Base-by-base conservation (phyloP, 2,113 vertebrate genomes). In the Austrofundulus limnaeus region DNA sequence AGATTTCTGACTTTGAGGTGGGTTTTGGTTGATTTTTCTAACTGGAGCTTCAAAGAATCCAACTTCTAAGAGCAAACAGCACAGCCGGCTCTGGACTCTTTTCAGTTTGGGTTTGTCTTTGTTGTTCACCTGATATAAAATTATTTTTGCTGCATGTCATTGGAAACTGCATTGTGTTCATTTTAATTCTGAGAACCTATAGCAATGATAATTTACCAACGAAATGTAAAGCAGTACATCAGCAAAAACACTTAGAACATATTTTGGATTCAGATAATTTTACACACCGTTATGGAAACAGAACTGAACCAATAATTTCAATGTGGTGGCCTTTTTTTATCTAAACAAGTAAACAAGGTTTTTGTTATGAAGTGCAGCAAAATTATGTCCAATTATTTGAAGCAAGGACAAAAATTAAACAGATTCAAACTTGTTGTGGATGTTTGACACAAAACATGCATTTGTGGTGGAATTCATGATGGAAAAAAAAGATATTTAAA, bases 391-490 rank as follows among this genome's bases (percentile, higher is more conserved):
- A 74, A 70, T 76, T 55, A 70, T 34, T 76, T 67, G 71, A 66
- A 16, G 48, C 34, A 14, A 46, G 53, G 53, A 43, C 66, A 52
- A 61, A 76, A 66, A 82, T 73, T 47, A 57, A 74, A 80, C 65
- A 47, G 25, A 84, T 84, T 88, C 84, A 72, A 75, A 75, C 17
- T 47, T 25, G 47, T 17, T 25, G 37, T 72, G 61, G 85, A 70
- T 54, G 53, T 25, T 23, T 39, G 24, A 21, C 52, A 54, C 52
- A 67, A 41, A 77, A 20, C 8, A 8, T 34, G 9, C 31, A 34
- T 34, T 34, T 70, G 54, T 13, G 17, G 11, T 31, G 46, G 48
- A 34, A 76, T 85, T 81, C 50, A 50, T 23, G 53, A 28, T 14
- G 31, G n/a, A n/a, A n/a, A 24, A 53, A 69, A 68, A 73, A 67